A percentile compares a stretch with the other conserved stretches of the same genome.
phyloP scores from a whole-genome alignment of 1,140 invertebrate genomes.

The Neuroterus valhalla region DNA sequence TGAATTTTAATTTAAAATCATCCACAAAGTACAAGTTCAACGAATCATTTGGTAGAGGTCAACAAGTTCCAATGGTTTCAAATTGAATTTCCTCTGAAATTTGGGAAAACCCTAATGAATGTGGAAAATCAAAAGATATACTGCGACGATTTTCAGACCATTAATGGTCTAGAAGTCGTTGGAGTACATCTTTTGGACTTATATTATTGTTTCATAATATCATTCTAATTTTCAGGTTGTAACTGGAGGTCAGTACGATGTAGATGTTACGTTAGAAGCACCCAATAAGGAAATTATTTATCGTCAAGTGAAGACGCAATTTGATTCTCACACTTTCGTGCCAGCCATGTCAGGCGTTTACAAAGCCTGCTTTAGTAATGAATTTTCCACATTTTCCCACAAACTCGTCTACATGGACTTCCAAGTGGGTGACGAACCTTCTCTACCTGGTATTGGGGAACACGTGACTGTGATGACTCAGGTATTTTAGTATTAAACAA shows the following conservation, averaged over 20 bases:
- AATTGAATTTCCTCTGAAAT: no score
- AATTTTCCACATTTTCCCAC: conserved; percentile 99
- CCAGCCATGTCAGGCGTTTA: conserved; percentile 86
- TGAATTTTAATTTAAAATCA: no score
- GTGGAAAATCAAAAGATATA: no score
- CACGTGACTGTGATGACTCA: conserved; percentile 96
- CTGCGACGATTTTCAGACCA: no score
- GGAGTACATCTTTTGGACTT: no score
- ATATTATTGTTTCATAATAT: no score
- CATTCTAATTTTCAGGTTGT: conserved; percentile 84
- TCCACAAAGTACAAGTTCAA: no score
- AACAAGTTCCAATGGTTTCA: no score
- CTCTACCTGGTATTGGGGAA: conserved; percentile 89
- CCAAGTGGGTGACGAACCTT: conserved; percentile 93
- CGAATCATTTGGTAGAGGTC: no score
- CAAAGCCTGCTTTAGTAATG: conserved; percentile 97
- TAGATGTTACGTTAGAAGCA: conserved; percentile 93
- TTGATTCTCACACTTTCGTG: conserved; percentile 93
- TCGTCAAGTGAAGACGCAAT: conserved; percentile 94
- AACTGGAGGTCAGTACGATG: conserved; percentile 99
- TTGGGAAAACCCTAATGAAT: no score
- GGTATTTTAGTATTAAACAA: conserved; percentile 76
- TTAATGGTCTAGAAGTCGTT: no score
- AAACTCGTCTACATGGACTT: conserved; percentile 99
- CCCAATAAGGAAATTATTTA: conserved; percentile 94